Percentiles rank a stretch among this genome's conserved stretches.
These are phyloP conservation scores for Oxycera nigricornis DNA, from an alignment of 2,888 invertebrate genomes.

Conservation along the genomic window DNA sequence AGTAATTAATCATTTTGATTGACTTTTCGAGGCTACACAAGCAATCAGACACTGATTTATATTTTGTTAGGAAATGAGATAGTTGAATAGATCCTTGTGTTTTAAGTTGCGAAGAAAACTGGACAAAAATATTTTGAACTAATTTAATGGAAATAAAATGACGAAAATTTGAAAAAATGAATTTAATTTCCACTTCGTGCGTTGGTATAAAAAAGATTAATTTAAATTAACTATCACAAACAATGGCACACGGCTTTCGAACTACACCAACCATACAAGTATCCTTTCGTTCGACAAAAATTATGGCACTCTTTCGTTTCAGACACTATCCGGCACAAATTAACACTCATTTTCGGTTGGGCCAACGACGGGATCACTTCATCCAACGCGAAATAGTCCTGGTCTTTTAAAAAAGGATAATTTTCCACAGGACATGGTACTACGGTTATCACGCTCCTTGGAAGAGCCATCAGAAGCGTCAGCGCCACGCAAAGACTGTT, in stretches of 20 bases:
- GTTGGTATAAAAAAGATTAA: too few relatives aligned
- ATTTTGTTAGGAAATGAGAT: too few relatives aligned
- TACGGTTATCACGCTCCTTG: not conserved
- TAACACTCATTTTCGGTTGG: not conserved
- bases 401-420: not conserved
- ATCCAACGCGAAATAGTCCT: slow-evolving; percentile 6
- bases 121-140: too few relatives aligned
- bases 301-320: not conserved
- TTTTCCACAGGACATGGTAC: not conserved
- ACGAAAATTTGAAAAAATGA: too few relatives aligned
- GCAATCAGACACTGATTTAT: too few relatives aligned
- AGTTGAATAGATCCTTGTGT: too few relatives aligned
- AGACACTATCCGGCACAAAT: not conserved
- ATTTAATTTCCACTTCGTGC: too few relatives aligned
- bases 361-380: slow-evolving; percentile 1
- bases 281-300: not conserved
- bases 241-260: not conserved
- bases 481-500: not conserved
- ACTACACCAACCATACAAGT: slow-evolving; percentile 4
- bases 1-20: too few relatives aligned
- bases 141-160: too few relatives aligned
- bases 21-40: too few relatives aligned
- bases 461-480: not conserved
- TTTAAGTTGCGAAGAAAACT: too few relatives aligned
- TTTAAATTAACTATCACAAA: too few relatives aligned